Conservation (phyloP, 2,797 vertebrate species). For the Myiothlypis chrysogaster region DNA sequence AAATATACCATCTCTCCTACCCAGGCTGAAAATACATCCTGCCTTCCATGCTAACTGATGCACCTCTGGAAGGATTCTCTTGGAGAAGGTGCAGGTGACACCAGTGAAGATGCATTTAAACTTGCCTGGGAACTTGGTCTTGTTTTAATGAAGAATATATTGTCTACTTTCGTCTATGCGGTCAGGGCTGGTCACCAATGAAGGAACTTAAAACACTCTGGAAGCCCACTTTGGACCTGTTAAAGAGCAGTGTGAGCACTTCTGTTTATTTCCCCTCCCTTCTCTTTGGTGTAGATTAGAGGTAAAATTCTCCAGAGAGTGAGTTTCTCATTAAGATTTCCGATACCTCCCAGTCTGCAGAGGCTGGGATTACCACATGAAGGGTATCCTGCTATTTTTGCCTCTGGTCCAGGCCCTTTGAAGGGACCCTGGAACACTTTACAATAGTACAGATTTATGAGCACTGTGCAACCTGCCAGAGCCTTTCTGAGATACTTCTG, state of each 20-base stretch:
- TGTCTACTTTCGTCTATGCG: not conserved
- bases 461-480: not conserved
- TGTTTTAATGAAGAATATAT: not conserved
- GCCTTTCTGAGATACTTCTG: slow-evolving; percentile 22
- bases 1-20: not conserved
- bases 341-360: not conserved
- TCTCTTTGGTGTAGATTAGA: not conserved
- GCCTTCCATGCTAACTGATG: not conserved
- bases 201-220: not conserved
- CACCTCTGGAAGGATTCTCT: not conserved
- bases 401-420: slow-evolving; percentile 32
- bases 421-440: slow-evolving; percentile 23
- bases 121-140: not conserved
- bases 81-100: not conserved
- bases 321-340: slow-evolving; percentile 32
- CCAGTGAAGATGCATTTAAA: not conserved
- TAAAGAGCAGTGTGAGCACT: not conserved
- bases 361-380: slow-evolving; percentile 37
- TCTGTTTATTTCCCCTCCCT: not conserved
- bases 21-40: not conserved
- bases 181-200: not conserved
- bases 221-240: not conserved
- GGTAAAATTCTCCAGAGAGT: not conserved
- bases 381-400: slow-evolving; percentile 52
- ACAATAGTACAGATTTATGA: slow-evolving; percentile 29